These are phyloP conservation scores for Procambarus virginalis DNA, from an alignment of 1,140 invertebrate species.

Conservation along the genomic window DNA sequence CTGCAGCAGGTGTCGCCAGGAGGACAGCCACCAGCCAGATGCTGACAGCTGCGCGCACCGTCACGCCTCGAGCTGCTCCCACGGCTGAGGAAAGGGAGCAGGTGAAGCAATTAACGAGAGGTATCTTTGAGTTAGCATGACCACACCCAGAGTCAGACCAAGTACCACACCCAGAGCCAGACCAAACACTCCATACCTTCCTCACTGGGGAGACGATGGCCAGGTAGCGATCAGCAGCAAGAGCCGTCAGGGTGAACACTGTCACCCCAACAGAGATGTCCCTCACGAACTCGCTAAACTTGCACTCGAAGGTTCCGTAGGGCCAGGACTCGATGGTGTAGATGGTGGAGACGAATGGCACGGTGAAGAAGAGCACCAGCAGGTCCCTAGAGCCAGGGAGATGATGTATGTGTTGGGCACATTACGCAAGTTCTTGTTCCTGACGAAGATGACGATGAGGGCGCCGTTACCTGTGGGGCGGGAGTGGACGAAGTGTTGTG, in stretches of 20 bases:
- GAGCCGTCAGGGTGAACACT: conserved; percentile 26
- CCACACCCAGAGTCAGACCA: too few relatives aligned
- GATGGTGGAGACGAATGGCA: conserved; percentile 37
- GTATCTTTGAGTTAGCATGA: too few relatives aligned
- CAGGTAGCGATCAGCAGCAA: conserved; percentile 26
- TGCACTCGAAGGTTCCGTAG: conserved; percentile 32
- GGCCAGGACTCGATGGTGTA: conserved; percentile 39
- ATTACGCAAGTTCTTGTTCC: conserved; percentile 17
- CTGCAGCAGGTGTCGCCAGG: conserved; percentile 37
- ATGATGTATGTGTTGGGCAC: conserved; percentile 36
- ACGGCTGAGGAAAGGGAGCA: conserved; percentile 3
- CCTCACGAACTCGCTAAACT: conserved; percentile 37
- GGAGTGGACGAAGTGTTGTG: background rate
- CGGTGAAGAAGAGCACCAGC: conserved; percentile 39
- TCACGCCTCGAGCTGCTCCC: conserved; percentile 24
- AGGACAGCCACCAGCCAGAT: conserved; percentile 51
- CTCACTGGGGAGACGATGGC: conserved; percentile 34
- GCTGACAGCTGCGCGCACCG: conserved; percentile 12
- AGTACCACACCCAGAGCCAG: background rate
- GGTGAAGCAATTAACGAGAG: too few relatives aligned
- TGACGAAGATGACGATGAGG: conserved; percentile 17
- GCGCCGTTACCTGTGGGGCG: conserved; percentile 9
- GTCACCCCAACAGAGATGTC: conserved; percentile 28
- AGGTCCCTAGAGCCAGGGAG: conserved; percentile 25
- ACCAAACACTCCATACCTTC: conserved; percentile 4